Conservation (phyloP, 2,797 vertebrate species). For the Clamator glandarius region DNA sequence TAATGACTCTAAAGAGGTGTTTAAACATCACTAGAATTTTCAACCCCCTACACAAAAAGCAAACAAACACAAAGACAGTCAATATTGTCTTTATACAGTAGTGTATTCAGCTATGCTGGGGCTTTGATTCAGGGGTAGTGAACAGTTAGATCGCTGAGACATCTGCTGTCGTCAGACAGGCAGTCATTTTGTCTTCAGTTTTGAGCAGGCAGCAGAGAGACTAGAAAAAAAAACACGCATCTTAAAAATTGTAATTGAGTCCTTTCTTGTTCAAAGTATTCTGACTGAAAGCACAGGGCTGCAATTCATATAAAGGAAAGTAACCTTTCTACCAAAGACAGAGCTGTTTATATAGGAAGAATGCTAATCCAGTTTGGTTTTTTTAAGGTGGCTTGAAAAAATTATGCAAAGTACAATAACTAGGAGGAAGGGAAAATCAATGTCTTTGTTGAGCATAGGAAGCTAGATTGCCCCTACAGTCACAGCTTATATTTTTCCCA, state of each 20-base stretch:
- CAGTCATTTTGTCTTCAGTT: conserved; percentile 38
- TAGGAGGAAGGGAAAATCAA: conserved; percentile 4
- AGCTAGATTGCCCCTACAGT: background rate
- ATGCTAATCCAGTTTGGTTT: background rate
- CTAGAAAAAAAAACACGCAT: background rate
- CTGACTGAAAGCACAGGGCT: background rate
- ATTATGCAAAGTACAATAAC: background rate
- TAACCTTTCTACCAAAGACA: background rate
- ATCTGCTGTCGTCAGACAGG: conserved; percentile 30
- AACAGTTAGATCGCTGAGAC: conserved; percentile 14
- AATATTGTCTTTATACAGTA: background rate
- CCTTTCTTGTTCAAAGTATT: background rate
- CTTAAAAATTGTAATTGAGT: background rate
- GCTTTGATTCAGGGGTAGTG: background rate
- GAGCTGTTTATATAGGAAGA: background rate
- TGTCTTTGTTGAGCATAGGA: conserved; percentile 25
- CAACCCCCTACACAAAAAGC: conserved; percentile 9
- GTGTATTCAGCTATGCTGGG: background rate
- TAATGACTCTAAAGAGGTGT: conserved; percentile 36
- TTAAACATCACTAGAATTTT: conserved; percentile 8
- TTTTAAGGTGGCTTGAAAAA: conserved; percentile 29
- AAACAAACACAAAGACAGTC: conserved; percentile 29
- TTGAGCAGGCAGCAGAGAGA: background rate
- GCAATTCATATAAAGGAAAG: background rate
- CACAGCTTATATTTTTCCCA: background rate